These are phyloP conservation scores for Aphis craccivora DNA, from an alignment of 1,140 invertebrate species.

Conservation along the genomic window DNA sequence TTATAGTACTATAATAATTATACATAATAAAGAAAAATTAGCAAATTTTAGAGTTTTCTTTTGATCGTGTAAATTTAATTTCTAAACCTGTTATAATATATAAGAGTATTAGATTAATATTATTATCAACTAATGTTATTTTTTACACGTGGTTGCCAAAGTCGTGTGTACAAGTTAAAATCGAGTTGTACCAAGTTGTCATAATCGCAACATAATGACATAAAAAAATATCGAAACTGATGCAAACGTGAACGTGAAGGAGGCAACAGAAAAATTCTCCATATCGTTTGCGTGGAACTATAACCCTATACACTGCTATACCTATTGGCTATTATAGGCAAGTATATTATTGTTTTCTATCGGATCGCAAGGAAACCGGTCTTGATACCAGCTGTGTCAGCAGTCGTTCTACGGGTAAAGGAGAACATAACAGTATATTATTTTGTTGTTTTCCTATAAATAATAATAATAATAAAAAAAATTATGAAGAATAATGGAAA, in stretches of 20 bases:
- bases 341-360: background rate
- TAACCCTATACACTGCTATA: background rate
- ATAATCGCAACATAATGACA: background rate
- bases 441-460: conserved; percentile 46
- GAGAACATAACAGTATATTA: conserved; percentile 35
- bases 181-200: background rate
- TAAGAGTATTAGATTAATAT: background rate
- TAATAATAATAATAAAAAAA: background rate
- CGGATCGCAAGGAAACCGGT: conserved; percentile 37
- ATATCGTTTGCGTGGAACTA: background rate
- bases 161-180: background rate
- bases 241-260: background rate
- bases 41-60: no score
- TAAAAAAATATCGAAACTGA: background rate
- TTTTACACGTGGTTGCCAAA: background rate
- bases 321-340: conserved; percentile 14
- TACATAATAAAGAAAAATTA: background rate
- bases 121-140: background rate
- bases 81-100: background rate
- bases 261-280: background rate
- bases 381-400: conserved; percentile 3
- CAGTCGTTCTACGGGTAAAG: conserved; percentile 10
- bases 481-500: conserved; percentile 47
- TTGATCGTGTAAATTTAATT: no score
- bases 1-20: no score